Evolutionary conservation across 2,888 invertebrate species (phyloP), one percentile per base, ranked within the genome.

Genomic region (Tetragonisca angustula): DNA sequence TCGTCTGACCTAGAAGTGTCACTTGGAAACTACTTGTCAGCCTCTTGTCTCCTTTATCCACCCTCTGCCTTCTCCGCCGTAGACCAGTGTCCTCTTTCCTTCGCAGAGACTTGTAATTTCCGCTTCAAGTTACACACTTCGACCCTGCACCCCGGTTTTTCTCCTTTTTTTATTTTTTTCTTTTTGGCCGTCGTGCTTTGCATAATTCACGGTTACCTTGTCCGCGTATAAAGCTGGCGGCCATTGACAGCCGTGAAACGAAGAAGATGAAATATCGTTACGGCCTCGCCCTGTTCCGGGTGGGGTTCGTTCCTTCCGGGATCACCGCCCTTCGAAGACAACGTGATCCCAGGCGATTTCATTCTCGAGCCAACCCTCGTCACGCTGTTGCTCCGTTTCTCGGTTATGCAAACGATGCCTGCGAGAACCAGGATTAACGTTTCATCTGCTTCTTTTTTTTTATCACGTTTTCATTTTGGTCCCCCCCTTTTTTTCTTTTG

Each of bases 231-330:
- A 79, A 79, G 83, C 52, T 76, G 83, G 24, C 9, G 61, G 59
- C 50, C 84, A 83, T 83, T 79, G 76, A 76, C 84, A 72, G 79
- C 70, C 70, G 54, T 52, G 81, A 71, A 84, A 73, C 54, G 72
- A 76, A 64, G 64, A 49, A 56, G 83, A 76, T 84, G 83, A 84
- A 84, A 83, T 82, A 84, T 83, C 71, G 79, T 76, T 71, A 43
- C 43, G 56, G 36, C 17, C n/a, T n/a, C 49, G 24, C 13, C 19
- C 67, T 27, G 70, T 36, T 36, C 43, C 24, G 11, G 43, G 19
- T 11, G n/a, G 56, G 36, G 4, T 68, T 68, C 68, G 27, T 54
- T 27, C 24, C 71, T 71, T 59, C 69, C 74, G 69, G 49, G 69
- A 74, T 79, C 73, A 61, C 50, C 56, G 56, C 5, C 32, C 56